phyloP scores from a whole-genome alignment of 2,113 vertebrate genomes.

The Cavia aperea region DNA sequence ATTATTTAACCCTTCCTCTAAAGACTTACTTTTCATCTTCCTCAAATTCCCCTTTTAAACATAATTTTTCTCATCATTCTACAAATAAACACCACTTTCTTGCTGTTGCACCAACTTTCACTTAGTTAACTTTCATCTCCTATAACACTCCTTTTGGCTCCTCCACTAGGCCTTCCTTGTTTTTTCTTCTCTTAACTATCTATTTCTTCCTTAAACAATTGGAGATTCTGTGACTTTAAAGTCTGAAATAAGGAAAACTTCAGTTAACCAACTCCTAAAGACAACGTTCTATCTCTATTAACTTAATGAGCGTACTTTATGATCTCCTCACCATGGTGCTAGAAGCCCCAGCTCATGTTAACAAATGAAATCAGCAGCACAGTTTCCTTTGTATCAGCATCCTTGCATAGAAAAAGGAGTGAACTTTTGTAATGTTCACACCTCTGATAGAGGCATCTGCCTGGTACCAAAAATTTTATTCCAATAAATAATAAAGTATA shows the following conservation, averaged over 20 bases:
- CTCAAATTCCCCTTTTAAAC: not conserved
- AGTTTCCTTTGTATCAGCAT: not conserved
- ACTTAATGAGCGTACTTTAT: not conserved
- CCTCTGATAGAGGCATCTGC: not conserved
- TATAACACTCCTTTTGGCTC: not conserved
- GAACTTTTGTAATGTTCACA: not conserved
- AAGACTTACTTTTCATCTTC: not conserved
- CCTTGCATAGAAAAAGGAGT: not conserved
- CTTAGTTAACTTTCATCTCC: not conserved
- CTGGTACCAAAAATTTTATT: not conserved
- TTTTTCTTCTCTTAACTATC: not conserved
- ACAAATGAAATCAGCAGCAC: not conserved
- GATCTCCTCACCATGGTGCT: not conserved
- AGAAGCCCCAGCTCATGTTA: not conserved
- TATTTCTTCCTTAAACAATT: not conserved
- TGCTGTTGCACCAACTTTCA: rapidly evolving
- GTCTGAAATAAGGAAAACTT: not conserved
- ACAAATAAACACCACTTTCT: not conserved
- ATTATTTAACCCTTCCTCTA: not conserved
- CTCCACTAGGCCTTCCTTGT: not conserved
- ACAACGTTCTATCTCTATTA: not conserved
- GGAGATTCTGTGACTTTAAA: not conserved
- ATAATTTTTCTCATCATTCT: not conserved
- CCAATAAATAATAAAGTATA: not conserved
- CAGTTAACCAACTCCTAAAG: not conserved